Evolutionary conservation across 37 sponge, comb jelly and placozoan genomes (phyloP).

Genomic region (Amphimedon queenslandica): DNA sequence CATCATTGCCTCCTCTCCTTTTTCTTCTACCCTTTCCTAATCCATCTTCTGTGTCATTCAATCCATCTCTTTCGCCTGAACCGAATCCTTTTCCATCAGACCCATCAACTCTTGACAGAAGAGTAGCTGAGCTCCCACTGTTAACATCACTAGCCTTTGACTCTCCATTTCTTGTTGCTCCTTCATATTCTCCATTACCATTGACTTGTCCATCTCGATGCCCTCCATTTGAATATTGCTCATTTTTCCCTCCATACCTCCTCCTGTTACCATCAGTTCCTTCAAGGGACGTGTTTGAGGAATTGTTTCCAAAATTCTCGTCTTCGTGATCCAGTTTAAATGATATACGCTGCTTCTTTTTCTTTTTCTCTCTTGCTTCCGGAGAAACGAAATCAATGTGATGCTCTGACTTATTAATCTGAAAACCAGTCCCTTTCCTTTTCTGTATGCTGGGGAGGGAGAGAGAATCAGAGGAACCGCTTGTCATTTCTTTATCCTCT

Average conservation of each 20-base stretch:
- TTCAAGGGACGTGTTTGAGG: not conserved
- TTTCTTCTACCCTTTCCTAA: not conserved
- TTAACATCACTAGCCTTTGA: not conserved
- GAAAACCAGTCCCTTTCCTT: not conserved
- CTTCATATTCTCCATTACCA: constrained; percentile 2
- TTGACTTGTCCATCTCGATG: not conserved
- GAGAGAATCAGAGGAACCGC: not conserved
- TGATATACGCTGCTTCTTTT: constrained; percentile 43
- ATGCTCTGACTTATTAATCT: not conserved
- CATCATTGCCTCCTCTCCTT: constrained; percentile 17
- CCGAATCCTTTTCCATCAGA: not conserved
- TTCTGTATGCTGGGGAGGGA: not conserved
- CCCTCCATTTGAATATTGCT: no score
- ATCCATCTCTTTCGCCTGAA: not conserved
- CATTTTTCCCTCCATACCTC: not conserved
- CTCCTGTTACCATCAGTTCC: no score
- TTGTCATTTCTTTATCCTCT: not conserved
- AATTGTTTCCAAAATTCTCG: not conserved
- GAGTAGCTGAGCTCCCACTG: not conserved
- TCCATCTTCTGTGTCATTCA: no score
- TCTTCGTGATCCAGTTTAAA: constrained; percentile 42
- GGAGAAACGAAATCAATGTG: not conserved
- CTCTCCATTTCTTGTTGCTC: not conserved
- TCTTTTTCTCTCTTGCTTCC: constrained; percentile 1
- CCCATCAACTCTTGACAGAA: no score